Percentiles rank a stretch among this genome's conserved stretches.
phyloP scores from a whole-genome alignment of 2,888 invertebrate genomes.

The Drosophila tripunctata region DNA sequence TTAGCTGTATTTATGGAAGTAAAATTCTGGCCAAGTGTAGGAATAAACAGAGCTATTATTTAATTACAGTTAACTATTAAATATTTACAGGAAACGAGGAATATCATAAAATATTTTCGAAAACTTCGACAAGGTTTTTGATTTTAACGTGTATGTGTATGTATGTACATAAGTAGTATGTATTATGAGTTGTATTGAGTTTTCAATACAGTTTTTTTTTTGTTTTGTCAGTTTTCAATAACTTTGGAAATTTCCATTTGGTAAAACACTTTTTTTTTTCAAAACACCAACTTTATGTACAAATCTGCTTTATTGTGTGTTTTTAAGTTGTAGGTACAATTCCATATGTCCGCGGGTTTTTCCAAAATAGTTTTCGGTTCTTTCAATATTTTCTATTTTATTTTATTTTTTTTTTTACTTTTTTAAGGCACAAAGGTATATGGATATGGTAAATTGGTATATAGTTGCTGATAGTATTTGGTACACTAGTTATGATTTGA shows the following conservation, averaged over 20 bases:
- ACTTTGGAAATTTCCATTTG: conserved; percentile 20
- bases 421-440: conserved; percentile 44
- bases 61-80: not conserved
- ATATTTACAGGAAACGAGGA: conserved; percentile 7
- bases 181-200: conserved; percentile 8
- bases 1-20: not conserved
- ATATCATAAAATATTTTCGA: not conserved
- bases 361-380: conserved; percentile 2
- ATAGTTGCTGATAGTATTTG: conserved; percentile 31
- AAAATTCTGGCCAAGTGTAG: not conserved
- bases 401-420: conserved; percentile 21
- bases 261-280: conserved; percentile 53
- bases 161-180: conserved; percentile 1
- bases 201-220: conserved; percentile 5
- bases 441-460: conserved; percentile 18
- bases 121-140: not conserved
- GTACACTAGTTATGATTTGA: conserved; percentile 33
- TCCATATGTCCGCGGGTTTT: conserved; percentile 19
- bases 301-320: conserved; percentile 15
- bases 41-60: not conserved
- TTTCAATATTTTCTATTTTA: conserved; percentile 6
- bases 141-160: not conserved
- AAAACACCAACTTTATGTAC: conserved; percentile 50
- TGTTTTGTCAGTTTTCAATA: not conserved
- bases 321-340: conserved; percentile 4